Base-by-base conservation (phyloP, 1,140 invertebrate species). In the Theocolax elegans region DNA sequence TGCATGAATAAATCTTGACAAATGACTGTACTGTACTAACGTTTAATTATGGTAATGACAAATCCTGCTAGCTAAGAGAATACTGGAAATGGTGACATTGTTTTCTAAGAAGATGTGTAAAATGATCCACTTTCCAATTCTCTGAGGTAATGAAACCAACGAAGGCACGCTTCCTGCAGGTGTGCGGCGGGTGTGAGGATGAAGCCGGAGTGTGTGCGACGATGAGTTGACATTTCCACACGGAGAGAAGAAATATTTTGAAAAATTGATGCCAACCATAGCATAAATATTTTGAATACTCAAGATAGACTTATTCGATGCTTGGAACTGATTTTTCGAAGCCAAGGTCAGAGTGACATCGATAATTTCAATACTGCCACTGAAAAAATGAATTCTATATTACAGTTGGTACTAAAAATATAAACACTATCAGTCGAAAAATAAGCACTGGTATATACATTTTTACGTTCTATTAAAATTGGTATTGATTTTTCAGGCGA, bases 141-240 rank as follows among this genome's bases (percentile, higher is more conserved):
- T 48, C 44, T 48, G 44, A 48, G 44, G 44, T 48, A 48, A 48
- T n/a, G n/a, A 48, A 48, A 48, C 44, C 17, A 48, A n/a, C 44
- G 44, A 9, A 12, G n/a, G n/a, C 44, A 4, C 44, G 44, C 44
- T 12, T n/a, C 44, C 44, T 48, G n/a, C 10, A 48, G 44, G 44
- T 48, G 44, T 7, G 17, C 9, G 44, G 44, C 4, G 44, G 44
- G 44, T 48, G 44, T 48, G 44, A 48, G 44, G 44, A 48, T 48
- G 44, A 48, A 48, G n/a, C 17, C 44, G 17, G n/a, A 48, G n/a
- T 48, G n/a, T 48, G 44, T 48, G 8, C 17, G n/a, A 48, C 38
- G 38, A 40, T 7, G 38, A 40, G 38, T 7, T 40, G 7, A 40
- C 15, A 8, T 8, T 15, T 40, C 15, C 38, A 9, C 7, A 15